Conservation (phyloP, 2,888 invertebrate genomes). For the Esperia sulphurella region DNA sequence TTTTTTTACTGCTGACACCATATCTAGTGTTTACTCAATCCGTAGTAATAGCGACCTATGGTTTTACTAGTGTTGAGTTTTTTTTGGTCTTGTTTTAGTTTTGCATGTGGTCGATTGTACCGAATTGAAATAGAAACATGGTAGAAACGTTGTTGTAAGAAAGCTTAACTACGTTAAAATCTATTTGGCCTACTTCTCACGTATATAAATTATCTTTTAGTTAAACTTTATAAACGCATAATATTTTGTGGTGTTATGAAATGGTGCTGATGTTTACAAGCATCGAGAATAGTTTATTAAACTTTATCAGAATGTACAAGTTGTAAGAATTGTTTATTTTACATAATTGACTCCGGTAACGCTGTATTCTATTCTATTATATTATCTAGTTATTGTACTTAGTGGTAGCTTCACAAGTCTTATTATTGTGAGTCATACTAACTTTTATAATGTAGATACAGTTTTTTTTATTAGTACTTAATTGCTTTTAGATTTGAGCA, state of each 20-base stretch:
- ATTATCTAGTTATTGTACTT: slow-evolving; percentile 69
- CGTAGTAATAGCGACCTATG: too few species aligned
- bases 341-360: slow-evolving; percentile 68
- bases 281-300: slow-evolving; percentile 7
- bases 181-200: slow-evolving; percentile 10
- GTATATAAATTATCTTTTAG: not conserved
- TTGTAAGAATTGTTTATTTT: slow-evolving; percentile 31
- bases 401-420: slow-evolving; percentile 50
- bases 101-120: not conserved
- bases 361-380: slow-evolving; percentile 47
- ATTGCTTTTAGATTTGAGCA: slow-evolving; percentile 68
- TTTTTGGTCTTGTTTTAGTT: not conserved
- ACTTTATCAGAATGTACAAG: slow-evolving; percentile 5
- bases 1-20: too few species aligned
- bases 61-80: too few species aligned
- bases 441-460: not conserved
- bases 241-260: not conserved
- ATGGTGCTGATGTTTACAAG: not conserved
- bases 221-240: not conserved
- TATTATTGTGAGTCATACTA: slow-evolving; percentile 7
- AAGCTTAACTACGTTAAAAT: not conserved
- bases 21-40: too few species aligned
- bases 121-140: slow-evolving; percentile 1
- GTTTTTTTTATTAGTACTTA: slow-evolving; percentile 12
- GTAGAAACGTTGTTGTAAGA: slow-evolving; percentile 2